Base-by-base conservation (phyloP, 2,113 vertebrate genomes). In the Rhinoptilus africanus region DNA sequence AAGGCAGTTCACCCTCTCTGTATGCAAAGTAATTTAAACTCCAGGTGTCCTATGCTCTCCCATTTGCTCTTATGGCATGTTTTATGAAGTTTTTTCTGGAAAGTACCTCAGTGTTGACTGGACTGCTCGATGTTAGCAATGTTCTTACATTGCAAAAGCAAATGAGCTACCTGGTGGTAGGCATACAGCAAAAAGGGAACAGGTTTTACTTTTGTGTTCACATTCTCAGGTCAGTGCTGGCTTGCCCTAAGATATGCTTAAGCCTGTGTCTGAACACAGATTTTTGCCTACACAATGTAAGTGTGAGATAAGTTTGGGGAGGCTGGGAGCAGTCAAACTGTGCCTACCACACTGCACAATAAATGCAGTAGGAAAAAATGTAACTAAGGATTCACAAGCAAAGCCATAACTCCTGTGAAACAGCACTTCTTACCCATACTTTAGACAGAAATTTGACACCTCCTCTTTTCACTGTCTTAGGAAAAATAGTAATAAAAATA, bases 41-140 rank as follows among this genome's bases (percentile, higher is more conserved):
- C 23, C 47, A 69, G 26, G 14, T 41, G 12, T 45, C 14, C 23
- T 73, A 14, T 28, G 43, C 27, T 22, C 20, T 12, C 9, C 8
- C 5, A 23, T 1, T 68, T 62, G 8, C 5, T 35, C 4, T 68
- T 24, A 30, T 6, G 14, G 18, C 21, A 30, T 3, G 6, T 23
- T 73, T 67, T 64, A 54, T 11, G 26, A 50, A 50, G 14, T 69
- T 74, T 24, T 69, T 4, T 11, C 35, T 30, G 18, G 12, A 81
- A 59, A 69, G 22, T 10, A 39, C 2, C 6, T 32, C 50, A 73
- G 14, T 0, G 0, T 13, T 53, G 32, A 59, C 32, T 59, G 27
- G 28, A 59, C 23, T 2, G 0, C 19, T n/a, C 47, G 8, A 30
- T 10, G 21, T 2, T 43, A 19, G 7, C 30, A 32, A 11, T 26